A percentile compares a stretch with the other conserved stretches of the same genome.
phyloP scores from a whole-genome alignment of 2,888 invertebrate species.

The Papilio demoleus region DNA sequence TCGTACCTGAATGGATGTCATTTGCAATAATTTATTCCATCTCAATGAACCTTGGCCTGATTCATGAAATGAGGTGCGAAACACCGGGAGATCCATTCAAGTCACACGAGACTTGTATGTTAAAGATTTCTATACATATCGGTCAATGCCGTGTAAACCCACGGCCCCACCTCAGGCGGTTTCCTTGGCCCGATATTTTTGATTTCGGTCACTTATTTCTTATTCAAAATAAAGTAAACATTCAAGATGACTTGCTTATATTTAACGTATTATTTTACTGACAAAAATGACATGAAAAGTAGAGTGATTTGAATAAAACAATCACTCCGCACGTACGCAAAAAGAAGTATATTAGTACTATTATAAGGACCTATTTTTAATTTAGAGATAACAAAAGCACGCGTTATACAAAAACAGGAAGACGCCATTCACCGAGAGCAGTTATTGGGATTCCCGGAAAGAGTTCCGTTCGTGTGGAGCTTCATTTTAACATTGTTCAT shows the following conservation, averaged over 20 bases:
- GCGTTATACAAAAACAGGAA: not conserved
- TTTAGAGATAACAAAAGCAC: not conserved
- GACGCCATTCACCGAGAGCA: not conserved
- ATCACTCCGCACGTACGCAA: no score
- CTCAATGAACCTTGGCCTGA: conserved; percentile 29
- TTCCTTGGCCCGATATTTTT: conserved; percentile 34
- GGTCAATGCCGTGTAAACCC: conserved; percentile 33
- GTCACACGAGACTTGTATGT: not conserved
- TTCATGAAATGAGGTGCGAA: conserved; percentile 21
- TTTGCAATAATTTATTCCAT: conserved; percentile 20
- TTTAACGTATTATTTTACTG: not conserved
- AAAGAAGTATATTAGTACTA: no score
- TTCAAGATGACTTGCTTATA: not conserved
- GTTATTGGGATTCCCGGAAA: conserved; percentile 22
- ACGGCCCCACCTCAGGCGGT: not conserved
- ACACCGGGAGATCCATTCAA: conserved; percentile 18
- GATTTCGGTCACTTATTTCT: conserved; percentile 4
- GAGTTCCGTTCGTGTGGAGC: not conserved
- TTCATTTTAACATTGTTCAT: not conserved
- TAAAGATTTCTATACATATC: conserved; percentile 29
- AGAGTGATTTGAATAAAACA: not conserved
- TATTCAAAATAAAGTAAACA: not conserved
- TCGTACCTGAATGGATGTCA: not conserved
- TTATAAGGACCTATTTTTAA: not conserved
- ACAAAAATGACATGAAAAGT: not conserved